phyloP scores from a whole-genome alignment of 2,888 invertebrate genomes.

The Oscheius sp. region DNA sequence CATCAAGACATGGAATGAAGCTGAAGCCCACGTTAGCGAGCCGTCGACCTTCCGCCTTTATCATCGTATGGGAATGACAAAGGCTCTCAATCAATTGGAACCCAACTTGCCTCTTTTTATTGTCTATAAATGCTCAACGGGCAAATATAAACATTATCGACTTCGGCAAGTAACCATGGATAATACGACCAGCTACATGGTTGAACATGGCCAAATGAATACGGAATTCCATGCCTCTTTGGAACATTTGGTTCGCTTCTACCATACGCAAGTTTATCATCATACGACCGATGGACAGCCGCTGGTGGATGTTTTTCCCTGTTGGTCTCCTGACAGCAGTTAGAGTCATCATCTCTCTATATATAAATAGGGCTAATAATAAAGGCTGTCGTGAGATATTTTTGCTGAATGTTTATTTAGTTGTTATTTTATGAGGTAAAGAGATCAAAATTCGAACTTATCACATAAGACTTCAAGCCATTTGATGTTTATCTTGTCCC shows the following conservation, averaged over 20 bases:
- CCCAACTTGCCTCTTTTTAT: conserved; percentile 2
- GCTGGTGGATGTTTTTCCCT: conserved; percentile 13
- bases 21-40: not conserved
- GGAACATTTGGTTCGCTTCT: conserved; percentile 2
- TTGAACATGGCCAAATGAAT: conserved; percentile 17
- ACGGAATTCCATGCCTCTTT: not conserved
- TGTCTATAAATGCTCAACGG: not conserved
- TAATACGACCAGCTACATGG: not conserved
- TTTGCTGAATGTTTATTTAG: too few relatives aligned
- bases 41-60: conserved; percentile 13
- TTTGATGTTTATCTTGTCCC: not conserved
- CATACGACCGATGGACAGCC: not conserved
- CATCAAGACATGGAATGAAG: conserved; percentile 10
- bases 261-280: conserved; percentile 6
- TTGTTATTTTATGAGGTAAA: too few relatives aligned
- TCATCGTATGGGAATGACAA: not conserved
- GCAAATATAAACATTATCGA: not conserved
- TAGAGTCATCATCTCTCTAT: not conserved
- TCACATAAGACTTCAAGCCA: too few relatives aligned
- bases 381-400: conserved; percentile 11
- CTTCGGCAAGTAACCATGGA: not conserved
- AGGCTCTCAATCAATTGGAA: conserved; percentile 1
- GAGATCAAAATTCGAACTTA: too few relatives aligned
- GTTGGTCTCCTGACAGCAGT: conserved; percentile 3
- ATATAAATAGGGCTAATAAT: not conserved